A percentile compares a stretch with the other conserved stretches of the same genome.
These are phyloP conservation scores for Hippolais icterina DNA, from an alignment of 2,113 vertebrate species.

Conservation along the genomic window DNA sequence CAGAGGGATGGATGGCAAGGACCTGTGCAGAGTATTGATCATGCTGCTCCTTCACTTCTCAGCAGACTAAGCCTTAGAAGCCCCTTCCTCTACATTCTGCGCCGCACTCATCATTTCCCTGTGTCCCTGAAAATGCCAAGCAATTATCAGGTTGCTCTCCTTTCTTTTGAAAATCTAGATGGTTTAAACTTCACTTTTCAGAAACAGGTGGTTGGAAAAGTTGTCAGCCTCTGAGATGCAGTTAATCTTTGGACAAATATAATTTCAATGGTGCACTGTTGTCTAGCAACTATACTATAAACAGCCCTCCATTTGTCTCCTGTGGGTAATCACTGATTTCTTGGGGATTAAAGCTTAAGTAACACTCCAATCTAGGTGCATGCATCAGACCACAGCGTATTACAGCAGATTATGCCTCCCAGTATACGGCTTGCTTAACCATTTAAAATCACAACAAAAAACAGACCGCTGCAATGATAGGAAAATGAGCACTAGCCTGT, in stretches of 20 bases:
- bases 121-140: not conserved
- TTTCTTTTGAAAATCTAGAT: not conserved
- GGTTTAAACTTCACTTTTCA: not conserved
- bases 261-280: not conserved
- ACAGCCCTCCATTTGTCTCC: constrained; percentile 43
- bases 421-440: constrained; percentile 39
- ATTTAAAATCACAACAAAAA: constrained; percentile 24
- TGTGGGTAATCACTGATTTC: constrained; percentile 60
- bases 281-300: constrained; percentile 51
- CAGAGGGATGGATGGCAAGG: not conserved
- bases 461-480: not conserved
- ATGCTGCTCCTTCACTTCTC: not conserved
- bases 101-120: not conserved
- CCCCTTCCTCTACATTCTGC: not conserved
- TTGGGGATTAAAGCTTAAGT: constrained; percentile 66
- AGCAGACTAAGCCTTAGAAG: not conserved
- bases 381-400: constrained; percentile 24
- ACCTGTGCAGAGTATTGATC: not conserved
- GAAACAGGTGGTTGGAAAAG: not conserved
- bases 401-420: constrained; percentile 53
- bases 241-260: constrained; percentile 34
- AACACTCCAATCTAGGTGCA: constrained; percentile 58
- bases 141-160: not conserved
- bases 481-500: not conserved
- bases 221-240: not conserved